Evolutionary conservation across 92 coral and sea anemone genomes (phyloP), one percentile per base, ranked within the genome.

Genomic region (Heteractis magnifica): DNA sequence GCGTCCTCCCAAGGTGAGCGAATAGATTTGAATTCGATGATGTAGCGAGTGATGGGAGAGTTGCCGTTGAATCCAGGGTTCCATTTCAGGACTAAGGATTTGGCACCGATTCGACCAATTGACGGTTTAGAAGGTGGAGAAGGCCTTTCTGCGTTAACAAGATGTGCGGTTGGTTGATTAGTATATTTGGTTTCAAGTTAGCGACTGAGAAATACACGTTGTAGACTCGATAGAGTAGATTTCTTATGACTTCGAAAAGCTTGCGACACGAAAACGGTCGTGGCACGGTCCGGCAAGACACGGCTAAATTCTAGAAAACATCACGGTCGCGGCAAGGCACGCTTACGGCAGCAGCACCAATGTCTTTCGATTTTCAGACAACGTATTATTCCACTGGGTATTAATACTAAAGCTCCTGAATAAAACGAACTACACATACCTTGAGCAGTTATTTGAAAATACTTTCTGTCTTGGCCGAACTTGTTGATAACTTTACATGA

Each of bases 401-500:
- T 34, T 2, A 34, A 34, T 34, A 34, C 3, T 34, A 34, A 34
- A 34, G 44, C 44, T 34, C 44, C 3, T 34, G 44, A 34, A 34
- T 34, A 34, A 34, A 34, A 34, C 44, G 44, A 19, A 4, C 23
- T 1, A 19, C 49, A 8, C 85, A 62, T 90, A 95, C 98, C 93
- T 87, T 94, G 95, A 16, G 89, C 93, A 9, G 77, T 90, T 71
- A 95, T 87, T 52, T 56, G 83, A 74, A 94, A 88, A 1, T 75
- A 82, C 88, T 85, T 87, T 20, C 13, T 52, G 74, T 94, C 94
- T 59, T 80, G 64, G 20, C 98, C 98, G 88, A 86, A 94, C 6
- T 60, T 34, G 89, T 95, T 95, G 56, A 56, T 56, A 3, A 97
- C 99, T 51, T 81, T 83, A 82, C 99, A 97, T 2, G 94, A 90